phyloP scores from a whole-genome alignment of 2,797 vertebrate genomes.

The Chiroxiphia lanceolata region DNA sequence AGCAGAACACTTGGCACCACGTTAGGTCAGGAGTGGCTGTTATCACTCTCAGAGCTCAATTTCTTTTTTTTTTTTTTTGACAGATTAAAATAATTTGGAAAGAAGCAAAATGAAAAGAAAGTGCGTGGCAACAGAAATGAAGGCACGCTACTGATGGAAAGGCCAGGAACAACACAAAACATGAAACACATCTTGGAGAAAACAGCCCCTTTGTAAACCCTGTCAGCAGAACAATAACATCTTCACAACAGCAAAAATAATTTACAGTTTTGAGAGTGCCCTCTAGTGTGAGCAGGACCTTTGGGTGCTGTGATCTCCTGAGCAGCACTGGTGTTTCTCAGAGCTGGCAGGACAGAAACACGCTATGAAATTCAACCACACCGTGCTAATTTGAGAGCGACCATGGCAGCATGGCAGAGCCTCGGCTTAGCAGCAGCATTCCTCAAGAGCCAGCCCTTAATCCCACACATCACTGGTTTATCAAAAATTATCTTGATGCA shows the following conservation, averaged over 20 bases:
- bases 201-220: not conserved
- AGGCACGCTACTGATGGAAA: not conserved
- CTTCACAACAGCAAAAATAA: not conserved
- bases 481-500: not conserved
- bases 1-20: not conserved
- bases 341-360: not conserved
- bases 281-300: not conserved
- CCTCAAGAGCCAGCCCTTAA: not conserved
- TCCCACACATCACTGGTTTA: not conserved
- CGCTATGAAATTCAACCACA: fast-evolving
- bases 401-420: not conserved
- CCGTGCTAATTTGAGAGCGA: not conserved
- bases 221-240: not conserved
- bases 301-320: not conserved
- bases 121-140: not conserved
- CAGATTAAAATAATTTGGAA: not conserved
- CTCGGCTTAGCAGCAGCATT: not conserved
- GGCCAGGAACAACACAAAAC: not conserved
- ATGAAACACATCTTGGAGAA: not conserved
- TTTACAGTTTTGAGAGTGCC: not conserved
- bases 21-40: not conserved
- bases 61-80: not conserved
- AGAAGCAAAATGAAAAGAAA: not conserved
- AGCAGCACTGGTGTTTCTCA: not conserved
- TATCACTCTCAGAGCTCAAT: not conserved